Evolutionary conservation across 2,797 vertebrate species (phyloP).

Genomic region (Tympanoctomys barrerae): DNA sequence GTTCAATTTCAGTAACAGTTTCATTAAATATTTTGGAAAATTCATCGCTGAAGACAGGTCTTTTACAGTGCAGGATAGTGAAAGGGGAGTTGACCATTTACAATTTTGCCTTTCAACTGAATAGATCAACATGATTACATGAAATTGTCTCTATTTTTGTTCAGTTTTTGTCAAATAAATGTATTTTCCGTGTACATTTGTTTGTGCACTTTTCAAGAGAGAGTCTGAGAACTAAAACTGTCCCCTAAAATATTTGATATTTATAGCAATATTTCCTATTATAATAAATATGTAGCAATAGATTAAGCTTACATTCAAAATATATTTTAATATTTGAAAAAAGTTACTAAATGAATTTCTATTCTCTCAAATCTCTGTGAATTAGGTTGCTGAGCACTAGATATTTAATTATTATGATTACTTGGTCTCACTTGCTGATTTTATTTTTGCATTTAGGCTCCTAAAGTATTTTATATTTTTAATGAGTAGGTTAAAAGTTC

Average conservation of each 20-base stretch:
- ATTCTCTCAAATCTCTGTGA: conserved; percentile 37
- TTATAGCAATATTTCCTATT: not conserved
- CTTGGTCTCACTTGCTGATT: not conserved
- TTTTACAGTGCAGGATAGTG: not conserved
- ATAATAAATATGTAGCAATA: conserved; percentile 41
- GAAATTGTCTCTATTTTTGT: not conserved
- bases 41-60: not conserved
- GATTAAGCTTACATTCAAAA: conserved; percentile 21
- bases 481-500: conserved; percentile 33
- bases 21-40: not conserved
- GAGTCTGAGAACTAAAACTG: not conserved
- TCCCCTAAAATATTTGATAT: not conserved
- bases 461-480: conserved; percentile 55
- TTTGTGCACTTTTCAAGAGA: not conserved
- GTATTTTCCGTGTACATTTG: not conserved
- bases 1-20: not conserved
- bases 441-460: conserved; percentile 12
- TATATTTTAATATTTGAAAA: not conserved
- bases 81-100: not conserved
- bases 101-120: not conserved
- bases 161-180: not conserved
- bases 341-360: conserved; percentile 23
- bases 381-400: conserved; percentile 49
- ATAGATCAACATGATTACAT: not conserved
- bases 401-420: conserved; percentile 57